Base-by-base conservation (phyloP, 30 jellyfish, hydroid and myxozoan genomes). In the Aurelia coerulea region DNA sequence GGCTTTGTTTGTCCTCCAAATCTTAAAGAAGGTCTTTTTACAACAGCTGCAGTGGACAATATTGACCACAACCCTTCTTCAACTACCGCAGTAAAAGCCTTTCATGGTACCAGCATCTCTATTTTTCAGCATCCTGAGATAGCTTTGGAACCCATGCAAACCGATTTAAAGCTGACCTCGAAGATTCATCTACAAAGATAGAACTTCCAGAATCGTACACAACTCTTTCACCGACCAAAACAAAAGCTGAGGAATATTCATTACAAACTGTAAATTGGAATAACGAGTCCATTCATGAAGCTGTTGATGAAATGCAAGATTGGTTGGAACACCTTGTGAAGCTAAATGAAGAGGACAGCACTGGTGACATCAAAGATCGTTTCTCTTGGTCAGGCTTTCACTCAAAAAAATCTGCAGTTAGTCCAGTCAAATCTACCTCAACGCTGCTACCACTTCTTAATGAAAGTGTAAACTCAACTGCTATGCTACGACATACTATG, bases 1-100 rank as follows among this genome's bases (percentile, higher is more conserved):
- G 86, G 86, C 4, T 10, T 76, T 23, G 86, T 76, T 53, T 76
- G 86, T 53, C 86, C 86, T 3, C 86, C 86, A 14, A 31, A 10
- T 42, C 31, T 76, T 18, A 54, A 19, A 76, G 19, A 51, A n/a
- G 41, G 41, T 29, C 46, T 76, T 29, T 76, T 23, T 23, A 23
- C 29, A 23, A 23, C 29, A 23, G 29, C 29, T 23, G 29, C 29
- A 23, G 29, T 23, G 29, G 29, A 23, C 29, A 23, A 23, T 23
- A 23, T 23, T 23, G 29, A 23, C 29, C 29, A 23, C 29, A 23
- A 23, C 29, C 0, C 29, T 23, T 23, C 29, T 23, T 23, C 29
- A 23, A 0, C 29, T 23, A 23, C 29, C 29, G 29, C 29, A 23
- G 29, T 23, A 23, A 23, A 23, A 23, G 29, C 29, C 29, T 23